These are phyloP conservation scores for Nothobranchius furzeri DNA, from an alignment of 2,113 vertebrate species.

Conservation along the genomic window DNA sequence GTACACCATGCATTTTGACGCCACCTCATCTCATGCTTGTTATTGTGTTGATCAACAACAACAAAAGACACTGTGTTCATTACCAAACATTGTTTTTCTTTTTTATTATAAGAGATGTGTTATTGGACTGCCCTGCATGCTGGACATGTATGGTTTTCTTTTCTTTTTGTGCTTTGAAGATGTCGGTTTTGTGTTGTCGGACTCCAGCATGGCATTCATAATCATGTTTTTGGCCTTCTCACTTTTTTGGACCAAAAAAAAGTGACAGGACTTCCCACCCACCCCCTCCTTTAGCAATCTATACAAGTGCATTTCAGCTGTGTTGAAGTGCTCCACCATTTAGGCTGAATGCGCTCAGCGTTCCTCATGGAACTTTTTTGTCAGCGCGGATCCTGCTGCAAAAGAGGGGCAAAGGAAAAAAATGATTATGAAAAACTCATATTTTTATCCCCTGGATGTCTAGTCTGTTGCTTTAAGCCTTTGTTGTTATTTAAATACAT, in stretches of 20 bases:
- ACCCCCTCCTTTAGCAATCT: slow-evolving; percentile 53
- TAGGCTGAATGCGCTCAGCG: slow-evolving; percentile 84
- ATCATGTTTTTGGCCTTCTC: slow-evolving; percentile 85
- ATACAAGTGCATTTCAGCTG: slow-evolving; percentile 86
- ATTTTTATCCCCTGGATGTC: slow-evolving; percentile 78
- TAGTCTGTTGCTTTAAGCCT: slow-evolving; percentile 85
- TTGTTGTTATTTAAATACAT: slow-evolving; percentile 83
- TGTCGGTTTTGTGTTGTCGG: slow-evolving; percentile 84
- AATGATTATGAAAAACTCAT: slow-evolving; percentile 75
- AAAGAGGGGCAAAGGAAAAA: slow-evolving; percentile 52
- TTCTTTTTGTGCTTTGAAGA: slow-evolving; percentile 85
- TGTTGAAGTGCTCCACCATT: slow-evolving; percentile 84
- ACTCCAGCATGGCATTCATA: slow-evolving; percentile 96
- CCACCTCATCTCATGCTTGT: slow-evolving; percentile 97
- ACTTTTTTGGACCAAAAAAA: slow-evolving; percentile 98
- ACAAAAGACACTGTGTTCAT: slow-evolving; percentile 82
- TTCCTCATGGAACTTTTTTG: slow-evolving; percentile 81
- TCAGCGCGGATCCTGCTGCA: slow-evolving; percentile 82
- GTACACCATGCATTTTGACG: slow-evolving; percentile 83
- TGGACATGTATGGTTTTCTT: slow-evolving; percentile 95
- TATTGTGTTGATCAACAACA: slow-evolving; percentile 90
- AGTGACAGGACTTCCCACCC: slow-evolving; percentile 84
- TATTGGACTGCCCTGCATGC: slow-evolving; percentile 97
- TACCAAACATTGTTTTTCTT: slow-evolving; percentile 48
- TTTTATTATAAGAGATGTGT: slow-evolving; percentile 80